Conservation (phyloP, 2,888 invertebrate species). For the Linyphia triangularis region DNA sequence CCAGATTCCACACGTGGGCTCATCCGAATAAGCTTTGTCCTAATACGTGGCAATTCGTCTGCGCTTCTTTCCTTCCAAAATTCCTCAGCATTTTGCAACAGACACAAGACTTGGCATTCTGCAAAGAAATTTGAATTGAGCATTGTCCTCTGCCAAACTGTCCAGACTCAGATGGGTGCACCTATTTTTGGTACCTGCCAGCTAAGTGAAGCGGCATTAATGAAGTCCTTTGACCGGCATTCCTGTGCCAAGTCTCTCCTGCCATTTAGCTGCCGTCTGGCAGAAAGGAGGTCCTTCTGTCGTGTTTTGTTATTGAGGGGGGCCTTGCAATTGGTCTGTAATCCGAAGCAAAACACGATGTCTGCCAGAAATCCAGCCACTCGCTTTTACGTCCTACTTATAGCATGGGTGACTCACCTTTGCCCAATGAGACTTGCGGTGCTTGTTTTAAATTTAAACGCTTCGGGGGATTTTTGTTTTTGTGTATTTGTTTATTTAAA, state of each 20-base stretch:
- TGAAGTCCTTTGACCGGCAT: constrained; percentile 67
- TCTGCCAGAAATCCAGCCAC: constrained; percentile 69
- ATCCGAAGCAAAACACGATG: constrained; percentile 71
- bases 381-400: constrained; percentile 51
- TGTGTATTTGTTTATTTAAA: constrained; percentile 45
- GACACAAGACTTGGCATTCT: constrained; percentile 3
- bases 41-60: not conserved
- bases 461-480: constrained; percentile 24
- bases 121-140: constrained; percentile 15
- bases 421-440: constrained; percentile 47
- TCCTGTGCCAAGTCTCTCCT: constrained; percentile 52
- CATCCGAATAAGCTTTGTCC: too few species aligned
- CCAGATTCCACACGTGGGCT: too few species aligned
- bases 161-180: constrained; percentile 20
- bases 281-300: constrained; percentile 9
- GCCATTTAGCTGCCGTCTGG: constrained; percentile 68
- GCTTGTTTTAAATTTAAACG: constrained; percentile 67
- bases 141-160: constrained; percentile 42
- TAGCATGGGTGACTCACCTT: constrained; percentile 67
- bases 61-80: not conserved
- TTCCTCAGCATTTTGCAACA: not conserved
- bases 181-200: constrained; percentile 60
- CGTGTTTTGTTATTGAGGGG: constrained; percentile 33
- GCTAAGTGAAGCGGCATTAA: constrained; percentile 54
- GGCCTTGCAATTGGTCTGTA: constrained; percentile 63